These are phyloP conservation scores for Papilio glaucus DNA, from an alignment of 1,140 invertebrate genomes.

Conservation along the genomic window DNA sequence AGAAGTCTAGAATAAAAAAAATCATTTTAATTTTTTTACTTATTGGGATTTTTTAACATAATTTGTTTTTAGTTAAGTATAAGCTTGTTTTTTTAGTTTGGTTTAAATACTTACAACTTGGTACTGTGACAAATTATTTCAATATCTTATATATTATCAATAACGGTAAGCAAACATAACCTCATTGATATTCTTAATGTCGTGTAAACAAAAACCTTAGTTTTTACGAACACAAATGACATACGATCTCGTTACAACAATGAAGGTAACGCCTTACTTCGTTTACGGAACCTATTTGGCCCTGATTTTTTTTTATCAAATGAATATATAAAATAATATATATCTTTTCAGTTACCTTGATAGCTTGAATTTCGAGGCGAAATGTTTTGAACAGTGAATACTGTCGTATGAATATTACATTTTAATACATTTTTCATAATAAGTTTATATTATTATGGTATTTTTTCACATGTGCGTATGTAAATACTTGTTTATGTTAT, in stretches of 20 bases:
- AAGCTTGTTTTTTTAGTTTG: no score
- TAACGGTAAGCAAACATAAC: neutral
- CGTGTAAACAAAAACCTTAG: slow-evolving; percentile 4
- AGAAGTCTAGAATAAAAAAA: no score
- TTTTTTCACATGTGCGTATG: no score
- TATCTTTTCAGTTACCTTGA: slow-evolving; percentile 28
- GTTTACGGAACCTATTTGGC: slow-evolving; percentile 34
- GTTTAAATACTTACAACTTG: neutral
- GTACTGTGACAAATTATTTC: neutral
- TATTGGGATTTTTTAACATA: no score
- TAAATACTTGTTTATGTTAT: no score
- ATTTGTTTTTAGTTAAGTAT: no score
- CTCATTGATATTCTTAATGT: neutral
- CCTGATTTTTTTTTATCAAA: slow-evolving; percentile 27
- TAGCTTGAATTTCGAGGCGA: slow-evolving; percentile 1
- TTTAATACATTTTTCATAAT: neutral
- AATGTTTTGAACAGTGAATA: neutral
- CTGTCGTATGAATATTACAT: neutral
- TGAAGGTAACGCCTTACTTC: slow-evolving; percentile 31
- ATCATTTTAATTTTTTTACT: no score
- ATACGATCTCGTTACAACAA: slow-evolving; percentile 32
- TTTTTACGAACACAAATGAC: slow-evolving; percentile 22
- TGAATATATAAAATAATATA: slow-evolving; percentile 32
- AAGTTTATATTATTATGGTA: neutral
- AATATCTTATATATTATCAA: neutral